Conservation (phyloP, 35 echinoderm and acorn worm species). For the Apostichopus japonicus region DNA sequence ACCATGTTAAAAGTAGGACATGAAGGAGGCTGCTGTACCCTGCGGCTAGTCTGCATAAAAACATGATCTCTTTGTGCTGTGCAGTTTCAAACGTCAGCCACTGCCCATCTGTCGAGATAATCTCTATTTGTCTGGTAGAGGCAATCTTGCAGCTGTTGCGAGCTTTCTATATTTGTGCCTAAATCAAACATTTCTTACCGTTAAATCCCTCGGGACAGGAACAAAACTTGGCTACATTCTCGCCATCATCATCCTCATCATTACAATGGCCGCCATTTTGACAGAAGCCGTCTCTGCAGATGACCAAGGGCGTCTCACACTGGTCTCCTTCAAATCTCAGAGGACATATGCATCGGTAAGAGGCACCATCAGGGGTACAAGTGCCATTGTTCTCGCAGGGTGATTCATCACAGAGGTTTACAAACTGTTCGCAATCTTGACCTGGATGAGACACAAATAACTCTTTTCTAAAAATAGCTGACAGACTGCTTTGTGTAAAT, state of each 20-base stretch:
- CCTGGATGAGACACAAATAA: background rate
- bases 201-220: constrained; percentile 11
- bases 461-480: no score
- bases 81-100: no score
- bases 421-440: constrained; percentile 8
- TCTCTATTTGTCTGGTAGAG: no score
- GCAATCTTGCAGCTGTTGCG: no score
- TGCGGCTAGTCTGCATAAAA: no score
- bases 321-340: constrained; percentile 40
- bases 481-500: no score
- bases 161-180: no score
- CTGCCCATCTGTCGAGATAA: no score
- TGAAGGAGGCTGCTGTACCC: no score
- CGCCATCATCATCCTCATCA: no score
- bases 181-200: background rate
- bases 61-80: no score
- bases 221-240: background rate
- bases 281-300: constrained; percentile 41
- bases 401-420: constrained; percentile 10
- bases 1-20: no score
- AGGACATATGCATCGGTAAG: constrained; percentile 12
- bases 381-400: constrained; percentile 47
- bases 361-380: constrained; percentile 12
- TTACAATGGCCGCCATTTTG: constrained; percentile 50
- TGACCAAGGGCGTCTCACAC: background rate